Percentiles rank a stretch among this genome's conserved stretches.
Conservation (phyloP, 2,888 invertebrate genomes). For the Andrena hattorfiana region DNA sequence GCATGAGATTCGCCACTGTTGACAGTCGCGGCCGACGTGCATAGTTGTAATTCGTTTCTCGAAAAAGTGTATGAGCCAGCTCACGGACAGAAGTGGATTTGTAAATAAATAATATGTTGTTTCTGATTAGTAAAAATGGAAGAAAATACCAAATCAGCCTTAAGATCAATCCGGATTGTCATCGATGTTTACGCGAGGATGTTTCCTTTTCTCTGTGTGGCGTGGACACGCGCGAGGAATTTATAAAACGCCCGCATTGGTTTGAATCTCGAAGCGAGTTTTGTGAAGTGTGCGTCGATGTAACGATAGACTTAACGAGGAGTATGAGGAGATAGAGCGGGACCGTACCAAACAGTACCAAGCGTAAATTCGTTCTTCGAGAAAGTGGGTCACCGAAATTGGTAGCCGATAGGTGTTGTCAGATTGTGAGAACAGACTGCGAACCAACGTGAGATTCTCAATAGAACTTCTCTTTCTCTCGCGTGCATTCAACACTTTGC, state of each 20-base stretch:
- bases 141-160: constrained; percentile 76
- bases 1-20: constrained; percentile 67
- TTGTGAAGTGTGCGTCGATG: constrained; percentile 26
- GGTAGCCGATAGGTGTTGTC: constrained; percentile 29
- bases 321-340: constrained; percentile 28
- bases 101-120: constrained; percentile 78
- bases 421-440: neutral
- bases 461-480: constrained; percentile 30
- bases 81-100: constrained; percentile 71
- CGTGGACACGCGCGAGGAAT: constrained; percentile 31
- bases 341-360: constrained; percentile 43
- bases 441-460: constrained; percentile 20
- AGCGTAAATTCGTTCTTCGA: constrained; percentile 30
- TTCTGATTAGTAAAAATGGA: constrained; percentile 65
- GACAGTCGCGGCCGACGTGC: constrained; percentile 64
- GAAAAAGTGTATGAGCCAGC: constrained; percentile 52
- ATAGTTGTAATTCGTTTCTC: constrained; percentile 69
- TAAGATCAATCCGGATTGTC: constrained; percentile 67
- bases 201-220: constrained; percentile 41
- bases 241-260: constrained; percentile 41
- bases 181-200: constrained; percentile 36
- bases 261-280: constrained; percentile 36
- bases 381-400: constrained; percentile 18
- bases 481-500: constrained; percentile 45
- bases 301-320: constrained; percentile 21